Percentiles rank a stretch among this genome's conserved stretches.
Evolutionary conservation across 2,797 vertebrate species (phyloP).

Genomic region (Halcyon chelicuti): DNA sequence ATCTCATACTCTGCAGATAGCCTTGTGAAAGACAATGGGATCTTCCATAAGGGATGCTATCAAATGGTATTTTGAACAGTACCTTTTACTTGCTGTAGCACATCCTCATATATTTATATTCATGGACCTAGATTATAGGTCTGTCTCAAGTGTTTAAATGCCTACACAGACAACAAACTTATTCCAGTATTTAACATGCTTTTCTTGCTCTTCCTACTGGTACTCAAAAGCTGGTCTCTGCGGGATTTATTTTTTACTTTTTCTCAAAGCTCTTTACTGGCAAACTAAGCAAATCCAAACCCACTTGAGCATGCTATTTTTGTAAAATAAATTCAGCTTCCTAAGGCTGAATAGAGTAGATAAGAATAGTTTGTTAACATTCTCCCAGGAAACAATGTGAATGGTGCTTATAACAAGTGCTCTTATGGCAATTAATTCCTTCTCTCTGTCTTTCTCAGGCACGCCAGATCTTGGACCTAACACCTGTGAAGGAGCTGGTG

Average conservation of each 20-base stretch:
- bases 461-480: conserved; percentile 89
- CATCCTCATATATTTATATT: neutral
- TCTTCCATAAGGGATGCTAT: neutral
- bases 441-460: conserved; percentile 76
- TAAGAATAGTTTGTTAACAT: neutral
- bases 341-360: neutral
- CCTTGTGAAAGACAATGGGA: neutral
- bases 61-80: neutral
- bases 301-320: neutral
- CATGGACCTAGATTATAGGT: neutral
- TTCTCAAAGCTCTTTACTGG: neutral
- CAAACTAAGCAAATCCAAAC: neutral
- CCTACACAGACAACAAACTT: neutral
- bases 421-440: neutral
- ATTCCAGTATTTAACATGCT: neutral
- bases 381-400: neutral
- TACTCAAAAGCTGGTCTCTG: neutral
- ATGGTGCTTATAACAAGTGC: neutral
- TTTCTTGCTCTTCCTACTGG: neutral
- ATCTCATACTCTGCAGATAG: neutral
- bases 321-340: neutral
- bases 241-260: neutral
- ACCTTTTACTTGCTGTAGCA: neutral
- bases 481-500: conserved; percentile 93
- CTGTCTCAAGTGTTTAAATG: neutral